A percentile compares a stretch with the other conserved stretches of the same genome.
Conservation (phyloP, 2,888 invertebrate species). For the Eupelmus urozonus region DNA sequence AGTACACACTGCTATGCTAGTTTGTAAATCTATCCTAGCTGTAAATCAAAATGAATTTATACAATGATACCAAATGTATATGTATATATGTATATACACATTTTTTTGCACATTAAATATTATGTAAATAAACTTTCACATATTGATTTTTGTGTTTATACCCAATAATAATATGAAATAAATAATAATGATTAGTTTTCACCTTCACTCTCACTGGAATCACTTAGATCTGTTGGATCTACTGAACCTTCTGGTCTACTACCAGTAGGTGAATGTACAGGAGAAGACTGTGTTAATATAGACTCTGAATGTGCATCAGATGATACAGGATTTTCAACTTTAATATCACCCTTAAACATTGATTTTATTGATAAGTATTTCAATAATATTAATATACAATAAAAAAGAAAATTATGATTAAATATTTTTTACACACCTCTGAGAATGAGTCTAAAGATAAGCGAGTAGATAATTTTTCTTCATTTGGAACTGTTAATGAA, state of each 20-base stretch:
- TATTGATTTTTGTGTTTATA: constrained; percentile 13
- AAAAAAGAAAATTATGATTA: constrained; percentile 62
- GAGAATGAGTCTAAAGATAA: constrained; percentile 79
- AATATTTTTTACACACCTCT: constrained; percentile 73
- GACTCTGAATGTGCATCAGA: constrained; percentile 52
- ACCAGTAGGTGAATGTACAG: constrained; percentile 53
- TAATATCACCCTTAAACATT: constrained; percentile 50
- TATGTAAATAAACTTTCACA: not conserved
- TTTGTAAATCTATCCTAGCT: constrained; percentile 43
- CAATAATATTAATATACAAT: constrained; percentile 67
- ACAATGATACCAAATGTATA: too few relatives aligned
- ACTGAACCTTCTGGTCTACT: constrained; percentile 54
- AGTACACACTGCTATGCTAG: constrained; percentile 78
- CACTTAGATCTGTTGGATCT: constrained; percentile 87
- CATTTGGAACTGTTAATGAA: constrained; percentile 67
- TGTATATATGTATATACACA: too few relatives aligned
- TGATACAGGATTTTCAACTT: constrained; percentile 61
- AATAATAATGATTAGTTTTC: constrained; percentile 80
- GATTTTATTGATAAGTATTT: constrained; percentile 2
- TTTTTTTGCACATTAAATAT: constrained; percentile 10
- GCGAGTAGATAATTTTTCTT: constrained; percentile 74
- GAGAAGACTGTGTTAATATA: constrained; percentile 50
- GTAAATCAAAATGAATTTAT: constrained; percentile 29
- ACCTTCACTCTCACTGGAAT: constrained; percentile 88
- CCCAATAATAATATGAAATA: not conserved